These are phyloP conservation scores for Lottia scabra DNA, from an alignment of 2,888 invertebrate species.

Conservation along the genomic window DNA sequence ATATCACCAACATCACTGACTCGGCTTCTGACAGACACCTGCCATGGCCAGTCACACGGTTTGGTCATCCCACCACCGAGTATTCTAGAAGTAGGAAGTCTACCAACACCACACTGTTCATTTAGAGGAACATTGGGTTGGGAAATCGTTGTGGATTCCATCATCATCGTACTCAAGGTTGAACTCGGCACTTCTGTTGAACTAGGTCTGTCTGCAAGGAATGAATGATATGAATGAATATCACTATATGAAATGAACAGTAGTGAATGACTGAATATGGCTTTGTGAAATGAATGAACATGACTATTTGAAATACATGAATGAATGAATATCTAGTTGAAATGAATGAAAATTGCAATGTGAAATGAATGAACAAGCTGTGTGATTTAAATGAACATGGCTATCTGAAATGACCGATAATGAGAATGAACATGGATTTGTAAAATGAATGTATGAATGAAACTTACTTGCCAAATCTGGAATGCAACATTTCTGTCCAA, in stretches of 20 bases:
- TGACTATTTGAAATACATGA: no score
- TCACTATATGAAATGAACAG: no score
- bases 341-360: no score
- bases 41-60: conserved; percentile 1
- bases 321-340: no score
- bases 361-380: no score
- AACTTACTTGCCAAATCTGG: neutral
- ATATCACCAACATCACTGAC: neutral
- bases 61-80: neutral
- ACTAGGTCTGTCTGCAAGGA: neutral
- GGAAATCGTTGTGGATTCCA: neutral
- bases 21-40: neutral
- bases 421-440: no score
- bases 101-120: neutral
- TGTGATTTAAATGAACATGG: no score
- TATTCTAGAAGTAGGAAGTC: neutral
- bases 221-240: neutral
- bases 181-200: neutral
- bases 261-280: no score
- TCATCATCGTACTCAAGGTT: neutral
- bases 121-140: neutral
- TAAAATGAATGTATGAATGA: no score
- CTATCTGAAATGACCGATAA: no score
- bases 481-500: neutral
- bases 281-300: no score